Percentiles rank a stretch among this genome's conserved stretches.
phyloP scores from a whole-genome alignment of 2,888 invertebrate genomes.

The Aricia artaxerxes region DNA sequence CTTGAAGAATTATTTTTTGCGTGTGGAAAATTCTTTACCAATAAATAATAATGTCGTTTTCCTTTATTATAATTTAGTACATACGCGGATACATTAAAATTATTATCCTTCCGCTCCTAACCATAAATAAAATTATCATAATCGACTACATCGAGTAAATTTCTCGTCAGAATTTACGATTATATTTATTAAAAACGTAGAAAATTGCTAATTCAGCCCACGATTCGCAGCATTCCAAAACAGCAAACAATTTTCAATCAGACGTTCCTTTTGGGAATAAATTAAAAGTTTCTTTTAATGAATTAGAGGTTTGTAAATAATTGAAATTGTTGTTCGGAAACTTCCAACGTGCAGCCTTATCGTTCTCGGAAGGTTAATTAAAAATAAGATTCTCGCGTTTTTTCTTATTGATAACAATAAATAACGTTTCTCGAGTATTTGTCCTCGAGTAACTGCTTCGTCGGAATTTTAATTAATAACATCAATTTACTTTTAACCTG shows the following conservation, averaged over 20 bases:
- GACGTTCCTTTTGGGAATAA: constrained; percentile 38
- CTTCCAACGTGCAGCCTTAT: constrained; percentile 26
- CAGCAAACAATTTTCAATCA: constrained; percentile 41
- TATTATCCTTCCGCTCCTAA: too few relatives aligned
- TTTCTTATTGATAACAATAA: constrained; percentile 14
- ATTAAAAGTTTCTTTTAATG: constrained; percentile 39
- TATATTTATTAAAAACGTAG: constrained; percentile 19
- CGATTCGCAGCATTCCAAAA: constrained; percentile 39
- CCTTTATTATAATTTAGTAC: too few relatives aligned
- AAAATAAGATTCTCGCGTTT: constrained; percentile 21
- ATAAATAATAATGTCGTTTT: too few relatives aligned
- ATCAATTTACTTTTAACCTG: neutral
- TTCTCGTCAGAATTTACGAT: neutral
- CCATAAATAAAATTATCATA: too few relatives aligned
- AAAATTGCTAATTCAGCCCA: constrained; percentile 37
- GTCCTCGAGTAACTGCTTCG: neutral
- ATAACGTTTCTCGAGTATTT: neutral
- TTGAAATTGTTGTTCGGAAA: constrained; percentile 33
- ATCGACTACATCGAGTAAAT: neutral
- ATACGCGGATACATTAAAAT: too few relatives aligned
- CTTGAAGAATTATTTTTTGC: too few relatives aligned
- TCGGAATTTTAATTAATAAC: neutral
- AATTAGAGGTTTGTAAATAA: constrained; percentile 39
- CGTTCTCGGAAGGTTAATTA: constrained; percentile 29
- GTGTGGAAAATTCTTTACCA: too few relatives aligned